Conservation (phyloP, 2,797 vertebrate species). For the Carduelis carduelis region DNA sequence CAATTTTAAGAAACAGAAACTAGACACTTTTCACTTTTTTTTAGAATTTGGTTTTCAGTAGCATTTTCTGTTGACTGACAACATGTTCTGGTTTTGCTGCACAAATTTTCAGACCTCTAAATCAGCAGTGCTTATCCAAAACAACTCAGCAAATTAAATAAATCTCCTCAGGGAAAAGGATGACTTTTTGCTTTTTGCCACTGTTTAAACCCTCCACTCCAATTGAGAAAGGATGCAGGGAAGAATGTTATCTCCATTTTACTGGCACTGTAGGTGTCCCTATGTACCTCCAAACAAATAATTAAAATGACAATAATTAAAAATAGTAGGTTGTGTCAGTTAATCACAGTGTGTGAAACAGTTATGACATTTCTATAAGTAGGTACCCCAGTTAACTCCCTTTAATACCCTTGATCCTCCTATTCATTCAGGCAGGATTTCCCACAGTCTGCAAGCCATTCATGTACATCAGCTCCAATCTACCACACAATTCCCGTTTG, state of each 20-base stretch:
- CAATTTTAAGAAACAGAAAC: constrained; percentile 60
- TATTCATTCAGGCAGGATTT: constrained; percentile 22
- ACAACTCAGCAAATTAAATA: background rate
- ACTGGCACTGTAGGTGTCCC: background rate
- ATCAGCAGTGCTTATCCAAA: background rate
- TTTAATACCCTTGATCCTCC: constrained; percentile 25
- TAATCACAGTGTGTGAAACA: constrained; percentile 28
- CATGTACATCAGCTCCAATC: background rate
- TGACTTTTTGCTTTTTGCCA: background rate
- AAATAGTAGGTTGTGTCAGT: constrained; percentile 3
- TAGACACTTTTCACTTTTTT: constrained; percentile 32
- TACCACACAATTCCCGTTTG: background rate
- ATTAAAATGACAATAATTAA: constrained; percentile 1
- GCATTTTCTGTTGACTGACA: constrained; percentile 11
- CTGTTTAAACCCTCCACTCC: background rate
- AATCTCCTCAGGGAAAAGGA: background rate
- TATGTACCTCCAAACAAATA: background rate
- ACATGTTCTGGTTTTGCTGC: background rate
- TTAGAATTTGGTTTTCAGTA: constrained; percentile 6
- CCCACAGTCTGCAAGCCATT: background rate
- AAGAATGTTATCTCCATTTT: background rate
- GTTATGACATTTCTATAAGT: constrained; percentile 4
- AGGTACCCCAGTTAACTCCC: constrained; percentile 10
- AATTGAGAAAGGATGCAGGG: background rate
- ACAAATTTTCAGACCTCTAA: background rate